Base-by-base conservation (phyloP, 2,113 vertebrate genomes). In the Thinocorus orbignyianus region DNA sequence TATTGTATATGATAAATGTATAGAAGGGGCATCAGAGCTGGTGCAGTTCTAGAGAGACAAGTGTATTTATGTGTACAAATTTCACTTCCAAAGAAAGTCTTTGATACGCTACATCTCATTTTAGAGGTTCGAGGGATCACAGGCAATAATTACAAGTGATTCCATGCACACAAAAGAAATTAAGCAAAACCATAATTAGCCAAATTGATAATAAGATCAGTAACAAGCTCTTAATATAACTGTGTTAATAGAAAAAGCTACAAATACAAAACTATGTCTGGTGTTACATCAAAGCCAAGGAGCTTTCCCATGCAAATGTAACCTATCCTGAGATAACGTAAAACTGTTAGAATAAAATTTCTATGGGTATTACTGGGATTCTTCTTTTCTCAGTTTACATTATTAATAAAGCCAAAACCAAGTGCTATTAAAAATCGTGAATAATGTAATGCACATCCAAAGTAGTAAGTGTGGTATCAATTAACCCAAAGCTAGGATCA, bases 141-240 rank as follows among this genome's bases (percentile, higher is more conserved):
- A 78, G 52, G 17, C 26, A 85, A 28, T 57, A 80, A 46, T 92
- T 82, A 37, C 35, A 73, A 39, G 57, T 60, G 42, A 72, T 86
- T 95, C 64, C 42, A 74, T 89, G 41, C 13, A 3, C 74, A 72
- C 41, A 82, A 61, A 97, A 76, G 74, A 89, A 94, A 95, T 86
- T n/a, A 92, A 66, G 57, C 72, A 90, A 92, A 96, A 31, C 35
- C 26, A 42, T 86, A 81, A 90, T 94, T 83, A 93, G 79, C 41
- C 39, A 58, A 78, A 91, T 93, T 95, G 55, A 73, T 95, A 96
- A 95, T 92, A 86, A 88, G 37, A 88, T 95, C 46, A 90, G 86
- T 96, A 97, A 77, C 37, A 95, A 88, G 79, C 44, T 90, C 22
- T 95, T 92, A 95, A 87, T 92, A 71, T 71, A 81, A 41, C 78